Evolutionary conservation across 2,888 invertebrate species (phyloP).

Genomic region (Marronus borbonicus): DNA sequence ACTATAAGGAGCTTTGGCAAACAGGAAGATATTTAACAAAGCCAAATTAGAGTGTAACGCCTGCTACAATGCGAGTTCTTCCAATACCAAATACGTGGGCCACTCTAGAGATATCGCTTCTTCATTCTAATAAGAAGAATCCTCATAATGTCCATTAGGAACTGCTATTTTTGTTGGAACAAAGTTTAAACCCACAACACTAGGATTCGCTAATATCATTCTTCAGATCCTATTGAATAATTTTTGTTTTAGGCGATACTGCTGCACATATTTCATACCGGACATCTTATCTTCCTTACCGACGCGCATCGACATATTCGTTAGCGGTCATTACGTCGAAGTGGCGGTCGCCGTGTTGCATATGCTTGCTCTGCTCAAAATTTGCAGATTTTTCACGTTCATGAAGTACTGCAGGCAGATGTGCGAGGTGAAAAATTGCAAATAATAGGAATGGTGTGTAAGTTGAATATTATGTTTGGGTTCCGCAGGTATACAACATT

Average conservation of each 20-base stretch:
- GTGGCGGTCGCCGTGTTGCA: background rate
- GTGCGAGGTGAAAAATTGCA: constrained; percentile 11
- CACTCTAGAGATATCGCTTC: too few species aligned
- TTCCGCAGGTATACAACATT: constrained; percentile 25
- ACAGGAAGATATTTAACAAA: too few species aligned
- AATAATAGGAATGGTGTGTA: too few species aligned
- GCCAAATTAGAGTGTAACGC: too few species aligned
- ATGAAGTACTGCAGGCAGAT: constrained; percentile 30
- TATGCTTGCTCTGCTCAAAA: constrained; percentile 8
- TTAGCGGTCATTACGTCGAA: background rate
- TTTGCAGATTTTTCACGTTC: constrained; percentile 35
- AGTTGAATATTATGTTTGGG: background rate
- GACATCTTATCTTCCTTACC: constrained; percentile 44
- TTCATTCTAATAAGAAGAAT: too few species aligned
- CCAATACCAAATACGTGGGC: too few species aligned
- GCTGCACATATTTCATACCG: constrained; percentile 33
- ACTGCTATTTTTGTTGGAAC: too few species aligned
- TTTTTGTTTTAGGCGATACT: constrained; percentile 25
- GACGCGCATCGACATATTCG: background rate
- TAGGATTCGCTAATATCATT: background rate
- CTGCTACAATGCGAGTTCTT: too few species aligned
- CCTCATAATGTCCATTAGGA: too few species aligned
- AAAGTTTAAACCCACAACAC: too few species aligned
- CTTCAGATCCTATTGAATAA: constrained; percentile 21
- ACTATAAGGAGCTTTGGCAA: too few species aligned